Conservation (phyloP, 2,797 vertebrate genomes). For the Coranthus polyacanthus region DNA sequence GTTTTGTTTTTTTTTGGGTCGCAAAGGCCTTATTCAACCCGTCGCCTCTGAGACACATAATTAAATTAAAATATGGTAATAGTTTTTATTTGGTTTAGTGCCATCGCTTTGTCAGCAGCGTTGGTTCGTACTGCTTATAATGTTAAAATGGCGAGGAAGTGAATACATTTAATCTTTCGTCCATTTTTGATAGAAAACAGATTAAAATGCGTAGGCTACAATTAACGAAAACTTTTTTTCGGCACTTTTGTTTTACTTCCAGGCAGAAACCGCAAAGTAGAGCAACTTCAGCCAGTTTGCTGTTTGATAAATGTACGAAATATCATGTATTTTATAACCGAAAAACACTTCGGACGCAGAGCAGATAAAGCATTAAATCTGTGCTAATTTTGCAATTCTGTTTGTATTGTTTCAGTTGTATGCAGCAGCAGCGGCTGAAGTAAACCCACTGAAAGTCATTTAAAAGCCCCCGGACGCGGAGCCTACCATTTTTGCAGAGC, state of each 20-base stretch:
- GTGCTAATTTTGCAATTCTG: not conserved
- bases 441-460: conserved; percentile 20
- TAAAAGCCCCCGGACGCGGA: conserved; percentile 9
- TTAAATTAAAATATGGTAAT: not conserved
- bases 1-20: not conserved
- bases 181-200: too few species aligned
- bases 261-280: not conserved
- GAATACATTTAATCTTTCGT: too few species aligned
- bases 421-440: not conserved
- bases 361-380: not conserved
- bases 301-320: too few species aligned
- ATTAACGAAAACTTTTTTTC: too few species aligned
- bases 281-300: not conserved
- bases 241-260: not conserved
- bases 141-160: conserved; percentile 9
- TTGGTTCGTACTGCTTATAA: conserved; percentile 2
- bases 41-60: not conserved
- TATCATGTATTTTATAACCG: too few species aligned
- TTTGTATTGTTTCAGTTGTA: not conserved
- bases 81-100: conserved; percentile 5
- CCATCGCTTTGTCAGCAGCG: conserved; percentile 16
- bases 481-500: conserved; percentile 88
- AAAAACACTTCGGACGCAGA: too few species aligned
- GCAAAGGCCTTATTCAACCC: not conserved
- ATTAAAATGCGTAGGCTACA: too few species aligned